Evolutionary conservation across 2,797 vertebrate genomes (phyloP), one percentile per base, ranked within the genome.

Genomic region (Gymnopithys bicolor): DNA sequence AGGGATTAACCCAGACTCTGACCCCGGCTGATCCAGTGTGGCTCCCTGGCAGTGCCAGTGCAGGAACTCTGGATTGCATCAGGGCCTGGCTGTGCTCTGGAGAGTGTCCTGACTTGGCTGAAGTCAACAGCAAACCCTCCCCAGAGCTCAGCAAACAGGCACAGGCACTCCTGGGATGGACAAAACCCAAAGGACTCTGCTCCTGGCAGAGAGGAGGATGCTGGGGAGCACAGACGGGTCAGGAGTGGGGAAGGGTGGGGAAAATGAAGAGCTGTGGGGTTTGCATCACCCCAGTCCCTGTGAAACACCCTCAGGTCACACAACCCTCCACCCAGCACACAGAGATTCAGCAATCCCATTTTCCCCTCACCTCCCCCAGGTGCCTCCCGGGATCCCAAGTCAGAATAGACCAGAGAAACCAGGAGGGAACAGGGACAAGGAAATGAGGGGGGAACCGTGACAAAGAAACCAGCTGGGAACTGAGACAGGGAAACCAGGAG

Each of bases 1-100:
- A 89, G 75, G 63, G 86, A 95, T 90, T 89, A 87, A 90, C n/a
- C 64, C 53, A 1, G 64, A 1, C 51, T 51, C 69, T 49, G 94
- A 58, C 37, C 87, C 32, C 41, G 0, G 85, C 74, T 90, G 69
- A 95, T 58, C 90, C 84, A 4, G 35, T 0, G 0, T 19, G 7
- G 11, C 24, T 51, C n/a, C 67, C 67, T 27, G 74, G n/a, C 15
- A 53, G 19, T 2, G 62, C 59, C 76, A 43, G 43, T 0, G 1
- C 19, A 58, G 49, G 0, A 0, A 23, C 56, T 37, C 84, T 25
- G 87, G 59, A 39, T 8, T 16, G 59, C 70, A 52, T 4, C 25
- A 19, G 67, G 5, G 77, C 60, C 64, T 10, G 52, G 21, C 43
- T n/a, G n/a, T 1, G 22, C 3, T 7, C 33, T 30, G 46, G 28